Conservation (phyloP, 2,797 vertebrate genomes). For the Poeciliopsis infans region DNA sequence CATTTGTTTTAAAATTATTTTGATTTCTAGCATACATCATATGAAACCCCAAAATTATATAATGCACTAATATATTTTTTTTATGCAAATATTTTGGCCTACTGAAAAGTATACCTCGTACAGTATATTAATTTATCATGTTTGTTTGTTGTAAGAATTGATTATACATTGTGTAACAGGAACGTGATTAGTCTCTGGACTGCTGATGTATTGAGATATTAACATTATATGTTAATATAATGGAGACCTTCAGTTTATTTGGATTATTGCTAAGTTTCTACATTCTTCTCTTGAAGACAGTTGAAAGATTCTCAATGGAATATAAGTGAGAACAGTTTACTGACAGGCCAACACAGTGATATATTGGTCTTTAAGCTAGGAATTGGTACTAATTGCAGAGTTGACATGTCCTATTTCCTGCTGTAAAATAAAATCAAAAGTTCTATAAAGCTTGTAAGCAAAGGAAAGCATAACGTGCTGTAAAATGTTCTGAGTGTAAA, state of each 20-base stretch:
- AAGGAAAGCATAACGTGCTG: not conserved
- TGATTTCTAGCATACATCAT: not conserved
- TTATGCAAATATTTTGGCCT: not conserved
- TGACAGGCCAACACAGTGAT: not conserved
- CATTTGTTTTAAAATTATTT: not conserved
- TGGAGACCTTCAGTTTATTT: not conserved
- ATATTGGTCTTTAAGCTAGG: not conserved
- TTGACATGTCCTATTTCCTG: not conserved
- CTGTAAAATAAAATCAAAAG: not conserved
- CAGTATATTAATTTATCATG: not conserved
- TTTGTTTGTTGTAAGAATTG: not conserved
- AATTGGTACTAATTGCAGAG: not conserved
- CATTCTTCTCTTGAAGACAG: not conserved
- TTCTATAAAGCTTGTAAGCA: not conserved
- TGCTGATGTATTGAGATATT: not conserved
- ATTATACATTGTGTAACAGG: not conserved
- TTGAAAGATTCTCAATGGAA: not conserved
- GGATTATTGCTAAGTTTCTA: not conserved
- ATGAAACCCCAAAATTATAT: not conserved
- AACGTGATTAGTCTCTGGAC: not conserved
- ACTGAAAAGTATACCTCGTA: not conserved
- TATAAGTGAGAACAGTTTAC: not conserved
- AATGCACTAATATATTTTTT: not conserved
- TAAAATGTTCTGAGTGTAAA: not conserved
- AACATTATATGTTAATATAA: not conserved